Conservation (phyloP, 2,113 vertebrate genomes). For the Pollachius pollachius region DNA sequence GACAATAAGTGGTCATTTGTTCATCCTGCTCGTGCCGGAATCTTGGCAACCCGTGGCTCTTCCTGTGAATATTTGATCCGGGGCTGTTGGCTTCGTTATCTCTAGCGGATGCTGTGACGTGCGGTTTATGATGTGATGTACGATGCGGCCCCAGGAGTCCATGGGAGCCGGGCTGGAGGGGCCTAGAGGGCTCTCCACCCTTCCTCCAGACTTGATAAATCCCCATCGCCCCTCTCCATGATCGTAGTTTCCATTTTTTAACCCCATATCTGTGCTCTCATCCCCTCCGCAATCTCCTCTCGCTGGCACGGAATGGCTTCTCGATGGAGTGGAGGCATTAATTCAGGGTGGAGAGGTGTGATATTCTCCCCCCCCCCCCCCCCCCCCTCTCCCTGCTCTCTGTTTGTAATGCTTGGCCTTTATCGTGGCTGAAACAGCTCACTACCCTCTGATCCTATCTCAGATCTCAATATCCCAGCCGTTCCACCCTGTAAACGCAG, state of each 20-base stretch:
- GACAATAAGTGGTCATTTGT: constrained; percentile 21
- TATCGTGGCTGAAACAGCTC: constrained; percentile 72
- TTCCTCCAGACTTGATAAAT: constrained; percentile 69
- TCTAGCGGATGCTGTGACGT: not conserved
- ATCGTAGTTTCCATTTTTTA: constrained; percentile 64
- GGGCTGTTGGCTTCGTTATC: constrained; percentile 6
- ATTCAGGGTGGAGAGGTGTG: constrained; percentile 73
- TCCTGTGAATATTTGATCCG: constrained; percentile 28
- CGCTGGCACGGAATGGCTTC: constrained; percentile 69
- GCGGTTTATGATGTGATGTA: constrained; percentile 5
- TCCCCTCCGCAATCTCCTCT: constrained; percentile 70
- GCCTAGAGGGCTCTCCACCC: constrained; percentile 41
- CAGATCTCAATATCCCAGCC: constrained; percentile 72
- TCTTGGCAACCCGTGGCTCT: constrained; percentile 27
- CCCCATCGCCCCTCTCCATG: constrained; percentile 55
- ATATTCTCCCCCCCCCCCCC: constrained; percentile 53
- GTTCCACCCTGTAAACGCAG: constrained; percentile 72
- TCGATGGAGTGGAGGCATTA: constrained; percentile 71
- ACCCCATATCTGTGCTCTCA: constrained; percentile 67
- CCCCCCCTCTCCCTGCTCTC: constrained; percentile 46
- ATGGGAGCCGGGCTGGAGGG: constrained; percentile 25
- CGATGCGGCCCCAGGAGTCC: constrained; percentile 9
- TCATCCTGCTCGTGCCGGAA: constrained; percentile 16
- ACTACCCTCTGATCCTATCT: constrained; percentile 76
- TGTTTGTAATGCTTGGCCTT: constrained; percentile 71